Evolutionary conservation across 2,797 vertebrate species (phyloP).

Genomic region (Catostomus latipinnis): DNA sequence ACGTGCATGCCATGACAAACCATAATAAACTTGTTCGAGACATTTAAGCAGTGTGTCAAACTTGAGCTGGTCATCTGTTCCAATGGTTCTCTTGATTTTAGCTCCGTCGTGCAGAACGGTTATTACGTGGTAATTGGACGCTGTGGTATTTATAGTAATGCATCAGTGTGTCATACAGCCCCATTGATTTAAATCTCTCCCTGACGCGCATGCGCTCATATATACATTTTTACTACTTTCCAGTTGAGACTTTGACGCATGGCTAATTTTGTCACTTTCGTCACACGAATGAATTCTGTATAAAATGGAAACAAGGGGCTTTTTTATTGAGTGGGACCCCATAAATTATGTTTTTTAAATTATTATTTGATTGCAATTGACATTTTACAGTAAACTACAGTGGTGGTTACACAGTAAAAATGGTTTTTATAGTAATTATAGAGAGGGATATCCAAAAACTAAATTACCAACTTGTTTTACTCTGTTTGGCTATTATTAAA

Average conservation of each 20-base stretch:
- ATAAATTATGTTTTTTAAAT: not conserved
- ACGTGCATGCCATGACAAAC: not conserved
- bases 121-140: too few relatives aligned
- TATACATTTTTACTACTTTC: not conserved
- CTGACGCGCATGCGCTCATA: not conserved
- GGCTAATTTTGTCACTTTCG: not conserved
- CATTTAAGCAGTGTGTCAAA: not conserved
- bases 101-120: not conserved
- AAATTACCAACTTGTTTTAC: too few relatives aligned
- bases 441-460: too few relatives aligned
- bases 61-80: not conserved
- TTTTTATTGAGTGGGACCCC: too few relatives aligned
- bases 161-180: not conserved
- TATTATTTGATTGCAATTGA: not conserved
- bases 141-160: not conserved
- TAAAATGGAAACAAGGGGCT: not conserved
- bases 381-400: not conserved
- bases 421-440: too few relatives aligned
- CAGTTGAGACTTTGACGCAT: not conserved
- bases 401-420: not conserved
- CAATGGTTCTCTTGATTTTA: not conserved
- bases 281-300: not conserved
- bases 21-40: not conserved
- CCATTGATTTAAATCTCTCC: not conserved
- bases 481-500: too few relatives aligned